Evolutionary conservation across 2,113 vertebrate genomes (phyloP).

Genomic region (Fulica atra): DNA sequence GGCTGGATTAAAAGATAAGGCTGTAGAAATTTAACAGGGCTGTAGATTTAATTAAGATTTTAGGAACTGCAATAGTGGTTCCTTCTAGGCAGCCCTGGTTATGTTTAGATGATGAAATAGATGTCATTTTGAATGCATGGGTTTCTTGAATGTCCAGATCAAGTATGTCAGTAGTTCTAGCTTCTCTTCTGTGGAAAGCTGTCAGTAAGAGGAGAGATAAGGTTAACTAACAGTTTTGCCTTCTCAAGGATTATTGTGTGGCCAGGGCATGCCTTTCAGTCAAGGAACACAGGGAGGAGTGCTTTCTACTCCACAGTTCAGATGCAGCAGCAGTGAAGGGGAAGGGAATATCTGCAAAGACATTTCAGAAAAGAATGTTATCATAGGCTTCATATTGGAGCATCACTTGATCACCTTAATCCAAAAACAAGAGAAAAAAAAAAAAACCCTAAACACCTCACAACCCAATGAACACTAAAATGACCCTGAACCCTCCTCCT

Average conservation of each 20-base stretch:
- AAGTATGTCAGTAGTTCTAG: neutral
- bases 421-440: no score
- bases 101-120: neutral
- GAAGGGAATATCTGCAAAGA: neutral
- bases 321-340: neutral
- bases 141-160: neutral
- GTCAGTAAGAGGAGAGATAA: neutral
- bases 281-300: neutral
- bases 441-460: no score
- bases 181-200: neutral
- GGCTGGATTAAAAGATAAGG: neutral
- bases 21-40: neutral
- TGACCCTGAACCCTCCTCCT: no score
- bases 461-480: neutral
- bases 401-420: neutral
- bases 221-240: neutral
- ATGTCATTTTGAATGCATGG: neutral
- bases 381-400: neutral
- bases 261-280: neutral
- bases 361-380: neutral
- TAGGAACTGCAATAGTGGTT: neutral
- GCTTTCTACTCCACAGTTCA: neutral
- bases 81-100: neutral
- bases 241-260: neutral
- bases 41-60: neutral